A percentile compares a stretch with the other conserved stretches of the same genome.
phyloP scores from a whole-genome alignment of 2,797 vertebrate species.

The Tamandua tetradactyla region DNA sequence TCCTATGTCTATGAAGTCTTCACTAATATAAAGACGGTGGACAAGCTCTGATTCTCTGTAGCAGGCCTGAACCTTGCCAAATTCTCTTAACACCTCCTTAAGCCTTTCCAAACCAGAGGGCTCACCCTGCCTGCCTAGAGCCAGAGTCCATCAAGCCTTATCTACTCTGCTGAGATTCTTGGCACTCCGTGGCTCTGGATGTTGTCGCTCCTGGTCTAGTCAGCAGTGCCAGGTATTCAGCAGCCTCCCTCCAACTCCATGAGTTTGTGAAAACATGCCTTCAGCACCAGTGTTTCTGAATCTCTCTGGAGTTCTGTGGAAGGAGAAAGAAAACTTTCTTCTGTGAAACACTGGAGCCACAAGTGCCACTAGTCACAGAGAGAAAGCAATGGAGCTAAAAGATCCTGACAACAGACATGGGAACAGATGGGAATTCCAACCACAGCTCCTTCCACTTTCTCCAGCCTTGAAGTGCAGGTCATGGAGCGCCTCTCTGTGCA shows the following conservation, averaged over 20 bases:
- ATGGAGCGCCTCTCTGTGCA: rapidly evolving
- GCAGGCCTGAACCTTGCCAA: conserved; percentile 68
- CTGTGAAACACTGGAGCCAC: background rate
- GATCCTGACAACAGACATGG: rapidly evolving
- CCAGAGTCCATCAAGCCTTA: conserved; percentile 78
- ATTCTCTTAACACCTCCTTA: conserved; percentile 74
- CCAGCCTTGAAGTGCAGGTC: background rate
- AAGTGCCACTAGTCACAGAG: background rate
- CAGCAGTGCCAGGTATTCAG: conserved; percentile 71
- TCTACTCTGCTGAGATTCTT: conserved; percentile 79
- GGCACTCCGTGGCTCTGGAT: conserved; percentile 73
- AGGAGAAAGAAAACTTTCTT: conserved; percentile 27
- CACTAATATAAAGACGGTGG: background rate
- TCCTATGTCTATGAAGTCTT: background rate
- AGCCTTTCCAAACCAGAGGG: conserved; percentile 79
- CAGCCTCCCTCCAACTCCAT: conserved; percentile 65
- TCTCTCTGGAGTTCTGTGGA: background rate
- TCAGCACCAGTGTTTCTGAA: conserved; percentile 49
- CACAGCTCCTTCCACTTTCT: background rate
- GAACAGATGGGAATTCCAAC: background rate
- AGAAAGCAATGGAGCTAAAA: background rate
- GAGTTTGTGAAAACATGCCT: conserved; percentile 38
- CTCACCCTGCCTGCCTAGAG: conserved; percentile 75
- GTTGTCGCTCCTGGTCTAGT: conserved; percentile 73
- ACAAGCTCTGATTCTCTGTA: background rate